A percentile compares a stretch with the other conserved stretches of the same genome.
Evolutionary conservation across 2,113 vertebrate species (phyloP).

Genomic region (Nothoprocta pentlandii): DNA sequence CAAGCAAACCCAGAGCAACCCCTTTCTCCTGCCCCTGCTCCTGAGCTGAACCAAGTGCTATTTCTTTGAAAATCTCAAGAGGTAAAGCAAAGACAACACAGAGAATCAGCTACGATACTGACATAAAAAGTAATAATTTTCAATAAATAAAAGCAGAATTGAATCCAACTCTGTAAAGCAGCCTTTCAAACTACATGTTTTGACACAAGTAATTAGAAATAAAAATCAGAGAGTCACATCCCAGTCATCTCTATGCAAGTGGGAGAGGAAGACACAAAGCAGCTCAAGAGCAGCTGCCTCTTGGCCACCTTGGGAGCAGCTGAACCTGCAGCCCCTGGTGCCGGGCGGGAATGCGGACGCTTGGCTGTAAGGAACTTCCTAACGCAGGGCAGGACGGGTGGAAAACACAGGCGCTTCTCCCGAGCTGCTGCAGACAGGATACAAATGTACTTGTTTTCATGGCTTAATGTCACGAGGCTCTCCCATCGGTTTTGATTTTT

Average conservation of each 20-base stretch:
- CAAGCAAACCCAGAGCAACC: background rate
- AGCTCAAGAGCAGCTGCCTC: background rate
- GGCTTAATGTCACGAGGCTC: background rate
- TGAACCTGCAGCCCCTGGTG: background rate
- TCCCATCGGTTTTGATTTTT: conserved; percentile 13
- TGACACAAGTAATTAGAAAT: background rate
- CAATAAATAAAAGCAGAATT: background rate
- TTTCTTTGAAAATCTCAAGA: background rate
- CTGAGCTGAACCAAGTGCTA: background rate
- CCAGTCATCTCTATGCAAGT: background rate
- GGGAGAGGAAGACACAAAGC: background rate
- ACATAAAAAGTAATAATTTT: background rate
- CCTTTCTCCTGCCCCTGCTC: too few relatives aligned
- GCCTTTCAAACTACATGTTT: background rate
- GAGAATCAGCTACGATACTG: background rate
- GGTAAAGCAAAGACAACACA: background rate
- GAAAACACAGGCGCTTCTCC: background rate
- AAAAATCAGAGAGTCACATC: background rate
- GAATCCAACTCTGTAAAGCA: background rate
- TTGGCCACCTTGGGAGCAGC: background rate
- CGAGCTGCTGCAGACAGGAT: background rate
- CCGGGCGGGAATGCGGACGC: background rate
- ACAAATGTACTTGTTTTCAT: background rate
- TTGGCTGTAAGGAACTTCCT: background rate
- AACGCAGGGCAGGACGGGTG: background rate